Evolutionary conservation across 2,888 invertebrate genomes (phyloP), one percentile per base, ranked within the genome.

Genomic region (Agrypnus murinus): DNA sequence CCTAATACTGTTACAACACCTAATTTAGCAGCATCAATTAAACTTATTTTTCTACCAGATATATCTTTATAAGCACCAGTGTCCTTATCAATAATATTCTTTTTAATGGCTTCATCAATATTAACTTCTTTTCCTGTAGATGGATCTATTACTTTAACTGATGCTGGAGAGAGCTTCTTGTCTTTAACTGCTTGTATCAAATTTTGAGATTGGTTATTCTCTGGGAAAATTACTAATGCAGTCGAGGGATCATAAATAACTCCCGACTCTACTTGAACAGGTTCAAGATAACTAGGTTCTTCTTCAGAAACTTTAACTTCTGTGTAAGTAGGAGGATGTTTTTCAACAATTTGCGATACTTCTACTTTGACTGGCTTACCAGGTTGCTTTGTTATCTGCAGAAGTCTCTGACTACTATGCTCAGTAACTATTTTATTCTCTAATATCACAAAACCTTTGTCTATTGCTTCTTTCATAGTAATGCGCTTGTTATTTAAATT

Each of bases 191-290:
- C 96, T 77, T 91, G 88, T 58, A 94, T 82, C 65, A 96, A 88
- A 81, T 92, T 92, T 76, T 91, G 89, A 0, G 93, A 92, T 81
- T 90, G 87, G 34, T 92, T 92, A 9, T 89, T 90, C 65, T 92
- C 90, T 0, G 93, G 91, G 60, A 92, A 92, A 78, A 93, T 91
- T 9, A 95, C 90, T 69, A 92, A 84, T 1, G 93, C 92, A 9
- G 93, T 92, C 0, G 91, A 88, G 0, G 95, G 94, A 84, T 95
- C 94, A 82, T 92, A 95, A 74, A 94, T 93, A 3, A 93, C 87
- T 6, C 93, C 93, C 0, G 91, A 90, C 31, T 89, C 87, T 58
- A 95, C 89, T 86, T 93, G 92, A 8, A 95, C 86, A 0, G 93
- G 94, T 82, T 93, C 92, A 74, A 89, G 86, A n/a, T 63, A 86